Base-by-base conservation (phyloP, 2,797 vertebrate genomes). In the Apodemus agrarius region DNA sequence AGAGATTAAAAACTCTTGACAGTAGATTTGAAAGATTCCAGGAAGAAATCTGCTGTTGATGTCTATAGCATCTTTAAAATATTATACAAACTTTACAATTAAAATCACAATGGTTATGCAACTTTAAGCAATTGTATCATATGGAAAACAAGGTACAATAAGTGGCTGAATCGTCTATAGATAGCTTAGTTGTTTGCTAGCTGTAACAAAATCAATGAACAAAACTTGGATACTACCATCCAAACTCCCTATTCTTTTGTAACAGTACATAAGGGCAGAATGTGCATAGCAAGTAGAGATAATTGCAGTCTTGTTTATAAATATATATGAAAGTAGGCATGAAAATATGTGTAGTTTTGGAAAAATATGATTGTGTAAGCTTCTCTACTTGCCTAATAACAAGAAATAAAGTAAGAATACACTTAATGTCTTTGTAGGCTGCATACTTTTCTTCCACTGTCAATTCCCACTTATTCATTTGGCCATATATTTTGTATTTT, bases 331-430 rank as follows among this genome's bases (percentile, higher is more conserved):
- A 86, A 61, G 12, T 81, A 24, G 40, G 26, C 49, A 59, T 65
- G 40, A 81, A 46, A 31, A 88, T 84, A 82, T 40, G 3, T 52
- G 76, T 57, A 6, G 10, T 67, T 16, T 85, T 43, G 69, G 59
- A 78, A 80, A 96, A 82, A 52, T 31, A 14, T 2, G 26, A 31
- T 65, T 87, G 63, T 84, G 31, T 16, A 61, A 81, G 17, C 0
- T 67, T 37, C 90, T 82, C 43, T 87, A 76, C 89, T 90, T 80
- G 6, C 59, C 34, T 92, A 81, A 59, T 31, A 24, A n/a, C 24
- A 89, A 29, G 34, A 89, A 84, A 92, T 82, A 40, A 89, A 86
- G 85, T 65, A 43, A 89, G 26, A 85, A 72, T 81, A n/a, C 34
- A 49, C 4, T 11, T 43, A 78, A n/a, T 26, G 3, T n/a, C 29